Conservation (phyloP, 2,797 vertebrate species). For the Acrossocheilus wenchowensis region DNA sequence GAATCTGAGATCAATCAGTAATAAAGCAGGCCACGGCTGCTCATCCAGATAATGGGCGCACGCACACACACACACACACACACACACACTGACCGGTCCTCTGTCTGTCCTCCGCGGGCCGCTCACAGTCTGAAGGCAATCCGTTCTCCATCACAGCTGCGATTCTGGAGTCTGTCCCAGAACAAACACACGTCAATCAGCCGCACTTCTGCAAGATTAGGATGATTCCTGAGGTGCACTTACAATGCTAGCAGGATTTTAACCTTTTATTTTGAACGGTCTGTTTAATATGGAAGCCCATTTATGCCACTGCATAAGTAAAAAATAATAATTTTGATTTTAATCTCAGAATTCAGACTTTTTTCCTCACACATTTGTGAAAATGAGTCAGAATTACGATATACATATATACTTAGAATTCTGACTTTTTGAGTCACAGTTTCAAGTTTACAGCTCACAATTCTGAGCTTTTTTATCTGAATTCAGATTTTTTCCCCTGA, state of each 20-base stretch:
- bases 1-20: background rate
- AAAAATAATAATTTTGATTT: too few species aligned
- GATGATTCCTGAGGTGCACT: background rate
- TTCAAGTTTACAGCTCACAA: background rate
- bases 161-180: conserved; percentile 79
- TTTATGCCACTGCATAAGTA: background rate
- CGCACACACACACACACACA: background rate
- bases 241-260: background rate
- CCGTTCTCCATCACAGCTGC: conserved; percentile 81
- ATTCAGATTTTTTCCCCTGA: too few species aligned
- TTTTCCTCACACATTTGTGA: too few species aligned
- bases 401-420: too few species aligned
- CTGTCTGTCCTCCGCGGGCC: conserved; percentile 76
- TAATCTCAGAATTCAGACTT: too few species aligned
- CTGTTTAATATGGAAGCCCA: background rate
- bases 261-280: background rate
- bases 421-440: background rate
- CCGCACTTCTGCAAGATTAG: background rate
- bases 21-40: background rate
- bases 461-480: background rate
- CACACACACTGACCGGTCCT: conserved; percentile 74
- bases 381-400: too few species aligned
- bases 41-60: background rate
- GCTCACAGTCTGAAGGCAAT: conserved; percentile 80
- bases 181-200: conserved; percentile 23